A percentile compares a stretch with the other conserved stretches of the same genome.
Conservation (phyloP, 2,888 invertebrate genomes). For the Rapana venosa region DNA sequence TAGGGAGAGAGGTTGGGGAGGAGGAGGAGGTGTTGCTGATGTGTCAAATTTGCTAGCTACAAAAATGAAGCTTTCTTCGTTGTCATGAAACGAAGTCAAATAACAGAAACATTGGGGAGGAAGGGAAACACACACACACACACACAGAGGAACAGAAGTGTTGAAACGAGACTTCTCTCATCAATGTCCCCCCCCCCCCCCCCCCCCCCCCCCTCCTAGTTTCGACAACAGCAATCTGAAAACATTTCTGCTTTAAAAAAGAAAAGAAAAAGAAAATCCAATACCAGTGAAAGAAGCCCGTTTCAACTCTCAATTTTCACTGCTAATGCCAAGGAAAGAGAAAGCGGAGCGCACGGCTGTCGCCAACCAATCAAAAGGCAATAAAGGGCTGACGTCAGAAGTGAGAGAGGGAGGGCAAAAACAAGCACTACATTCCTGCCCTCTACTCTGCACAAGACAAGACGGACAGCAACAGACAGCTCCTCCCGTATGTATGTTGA, state of each 20-base stretch:
- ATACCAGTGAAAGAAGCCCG: not conserved
- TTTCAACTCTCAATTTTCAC: not conserved
- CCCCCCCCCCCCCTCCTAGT: not conserved
- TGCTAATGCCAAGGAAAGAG: not conserved
- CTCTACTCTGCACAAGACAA: not conserved
- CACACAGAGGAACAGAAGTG: no score
- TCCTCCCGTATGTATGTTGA: no score
- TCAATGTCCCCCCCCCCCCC: no score
- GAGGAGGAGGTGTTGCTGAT: not conserved
- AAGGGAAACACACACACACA: no score
- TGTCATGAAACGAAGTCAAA: no score
- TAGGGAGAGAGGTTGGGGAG: not conserved
- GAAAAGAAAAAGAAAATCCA: not conserved
- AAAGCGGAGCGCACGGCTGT: not conserved
- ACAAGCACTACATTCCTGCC: not conserved
- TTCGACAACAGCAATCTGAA: not conserved
- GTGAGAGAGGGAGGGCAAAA: not conserved
- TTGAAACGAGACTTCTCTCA: no score
- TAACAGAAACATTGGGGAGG: not conserved
- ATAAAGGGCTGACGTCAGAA: slow-evolving; percentile 16
- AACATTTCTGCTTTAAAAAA: not conserved
- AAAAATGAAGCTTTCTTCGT: no score
- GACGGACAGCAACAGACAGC: not conserved
- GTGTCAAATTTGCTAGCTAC: no score
- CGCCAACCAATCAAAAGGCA: slow-evolving; percentile 23